Evolutionary conservation across 2,797 vertebrate species (phyloP).

Genomic region (Buceros bicornis): DNA sequence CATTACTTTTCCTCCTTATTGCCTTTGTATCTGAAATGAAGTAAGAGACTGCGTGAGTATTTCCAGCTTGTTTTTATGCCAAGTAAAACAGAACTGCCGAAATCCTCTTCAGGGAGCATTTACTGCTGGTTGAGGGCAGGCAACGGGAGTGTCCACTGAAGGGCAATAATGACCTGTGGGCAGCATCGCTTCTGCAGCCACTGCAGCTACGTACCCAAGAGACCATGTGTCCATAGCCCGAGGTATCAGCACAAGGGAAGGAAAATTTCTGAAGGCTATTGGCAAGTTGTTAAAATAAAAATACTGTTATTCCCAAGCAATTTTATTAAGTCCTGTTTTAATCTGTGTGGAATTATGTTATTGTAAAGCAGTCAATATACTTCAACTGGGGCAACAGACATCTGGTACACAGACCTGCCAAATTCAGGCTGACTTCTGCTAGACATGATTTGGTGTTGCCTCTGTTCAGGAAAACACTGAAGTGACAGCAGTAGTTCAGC

Average conservation of each 20-base stretch:
- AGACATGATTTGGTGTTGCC: not conserved
- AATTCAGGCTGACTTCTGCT: not conserved
- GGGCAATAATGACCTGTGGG: not conserved
- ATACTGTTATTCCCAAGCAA: not conserved
- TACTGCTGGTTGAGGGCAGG: not conserved
- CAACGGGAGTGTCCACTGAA: not conserved
- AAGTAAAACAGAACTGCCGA: slow-evolving; percentile 19
- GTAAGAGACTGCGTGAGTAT: slow-evolving; percentile 2
- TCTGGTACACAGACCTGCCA: not conserved
- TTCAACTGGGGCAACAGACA: not conserved
- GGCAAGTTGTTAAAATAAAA: not conserved
- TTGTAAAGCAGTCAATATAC: not conserved
- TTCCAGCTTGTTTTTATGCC: not conserved
- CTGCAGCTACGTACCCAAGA: not conserved
- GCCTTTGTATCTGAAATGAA: slow-evolving; percentile 8
- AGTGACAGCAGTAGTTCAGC: not conserved
- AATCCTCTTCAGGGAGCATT: not conserved
- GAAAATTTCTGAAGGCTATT: not conserved
- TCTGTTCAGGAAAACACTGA: not conserved
- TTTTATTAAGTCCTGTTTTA: not conserved
- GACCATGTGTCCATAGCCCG: accelerated
- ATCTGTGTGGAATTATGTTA: not conserved
- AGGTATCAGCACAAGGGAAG: not conserved
- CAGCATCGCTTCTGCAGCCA: not conserved
- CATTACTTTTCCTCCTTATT: not conserved